phyloP scores from a whole-genome alignment of 1,140 invertebrate genomes.

The Dendroctonus valens region DNA sequence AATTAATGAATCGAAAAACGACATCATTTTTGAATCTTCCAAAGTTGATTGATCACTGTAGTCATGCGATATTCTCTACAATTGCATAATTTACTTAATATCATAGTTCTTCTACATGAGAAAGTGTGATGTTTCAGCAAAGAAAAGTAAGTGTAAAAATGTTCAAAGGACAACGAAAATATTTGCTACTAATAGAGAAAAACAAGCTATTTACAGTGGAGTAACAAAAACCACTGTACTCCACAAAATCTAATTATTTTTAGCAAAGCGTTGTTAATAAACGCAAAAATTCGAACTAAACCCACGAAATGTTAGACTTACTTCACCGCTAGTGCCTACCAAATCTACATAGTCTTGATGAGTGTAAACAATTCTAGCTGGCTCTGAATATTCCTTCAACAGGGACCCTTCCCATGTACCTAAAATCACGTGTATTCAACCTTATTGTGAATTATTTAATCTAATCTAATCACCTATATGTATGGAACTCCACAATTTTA shows the following conservation, averaged over 20 bases:
- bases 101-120: too few species aligned
- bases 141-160: too few species aligned
- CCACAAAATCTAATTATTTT: too few species aligned
- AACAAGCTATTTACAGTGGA: too few species aligned
- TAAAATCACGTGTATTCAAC: constrained; percentile 6
- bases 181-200: too few species aligned
- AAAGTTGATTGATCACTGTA: constrained; percentile 79
- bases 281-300: too few species aligned
- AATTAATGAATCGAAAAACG: constrained; percentile 92
- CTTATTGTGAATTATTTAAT: background rate
- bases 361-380: constrained; percentile 74
- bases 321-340: constrained; percentile 73
- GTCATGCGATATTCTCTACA: constrained; percentile 72
- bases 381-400: constrained; percentile 58
- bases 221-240: too few species aligned
- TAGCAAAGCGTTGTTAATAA: too few species aligned
- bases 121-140: too few species aligned
- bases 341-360: constrained; percentile 85
- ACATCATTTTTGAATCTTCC: constrained; percentile 94
- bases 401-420: constrained; percentile 57
- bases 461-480: constrained; percentile 52
- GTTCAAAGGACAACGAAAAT: too few species aligned
- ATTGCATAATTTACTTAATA: constrained; percentile 1
- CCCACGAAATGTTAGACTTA: constrained; percentile 41
- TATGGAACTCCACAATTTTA: constrained; percentile 83